These are phyloP conservation scores for Hafferia zeledoni DNA, from an alignment of 2,797 vertebrate species.

Conservation along the genomic window DNA sequence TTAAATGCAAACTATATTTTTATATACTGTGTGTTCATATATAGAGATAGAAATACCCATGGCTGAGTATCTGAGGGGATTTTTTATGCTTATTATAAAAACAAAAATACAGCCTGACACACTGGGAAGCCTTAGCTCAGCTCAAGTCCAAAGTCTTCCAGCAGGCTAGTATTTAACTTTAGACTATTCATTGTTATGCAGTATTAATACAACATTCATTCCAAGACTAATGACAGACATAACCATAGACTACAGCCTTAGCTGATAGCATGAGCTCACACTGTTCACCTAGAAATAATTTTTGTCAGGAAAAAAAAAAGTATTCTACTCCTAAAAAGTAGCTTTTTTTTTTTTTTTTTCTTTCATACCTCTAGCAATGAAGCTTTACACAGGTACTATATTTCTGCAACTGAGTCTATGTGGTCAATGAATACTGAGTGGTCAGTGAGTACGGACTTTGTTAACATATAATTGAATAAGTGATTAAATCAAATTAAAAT, in stretches of 20 bases:
- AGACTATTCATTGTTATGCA: not conserved
- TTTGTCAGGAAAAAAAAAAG: not conserved
- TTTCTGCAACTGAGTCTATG: not conserved
- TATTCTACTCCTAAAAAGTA: not conserved
- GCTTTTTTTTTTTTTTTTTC: no score
- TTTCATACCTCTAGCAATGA: not conserved
- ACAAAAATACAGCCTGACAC: not conserved
- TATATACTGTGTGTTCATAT: not conserved
- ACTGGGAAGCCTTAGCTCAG: not conserved
- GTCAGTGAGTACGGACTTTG: not conserved
- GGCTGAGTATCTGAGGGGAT: not conserved
- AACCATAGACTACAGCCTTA: not conserved
- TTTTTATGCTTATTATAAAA: not conserved
- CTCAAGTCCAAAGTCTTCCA: not conserved
- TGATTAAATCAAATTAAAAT: not conserved
- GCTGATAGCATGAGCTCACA: not conserved
- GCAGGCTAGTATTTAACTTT: not conserved
- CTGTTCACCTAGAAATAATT: not conserved
- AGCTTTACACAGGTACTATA: not conserved
- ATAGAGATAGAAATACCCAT: fast-evolving
- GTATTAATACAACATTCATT: not conserved
- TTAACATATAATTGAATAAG: not conserved
- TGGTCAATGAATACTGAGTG: not conserved
- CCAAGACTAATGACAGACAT: fast-evolving
- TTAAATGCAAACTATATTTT: not conserved